A percentile compares a stretch with the other conserved stretches of the same genome.
phyloP scores from a whole-genome alignment of 2,888 invertebrate species.

The Calameuta idolon region DNA sequence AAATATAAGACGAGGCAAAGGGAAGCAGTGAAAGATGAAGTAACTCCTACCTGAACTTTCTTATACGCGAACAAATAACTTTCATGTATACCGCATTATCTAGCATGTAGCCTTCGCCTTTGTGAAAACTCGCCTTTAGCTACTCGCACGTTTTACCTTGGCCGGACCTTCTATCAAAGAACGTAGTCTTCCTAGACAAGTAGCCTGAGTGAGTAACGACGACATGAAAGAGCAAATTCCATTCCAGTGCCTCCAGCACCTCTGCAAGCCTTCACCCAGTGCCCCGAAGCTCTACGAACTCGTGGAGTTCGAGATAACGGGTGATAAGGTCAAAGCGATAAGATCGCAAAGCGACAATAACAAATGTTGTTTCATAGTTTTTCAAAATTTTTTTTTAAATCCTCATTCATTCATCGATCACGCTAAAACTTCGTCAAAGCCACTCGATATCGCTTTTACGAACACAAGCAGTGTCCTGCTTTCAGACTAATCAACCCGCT shows the following conservation, averaged over 20 bases:
- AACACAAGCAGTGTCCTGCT: constrained; percentile 25
- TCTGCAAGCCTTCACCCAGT: not conserved
- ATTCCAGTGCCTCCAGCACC: constrained; percentile 9
- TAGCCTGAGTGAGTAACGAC: constrained; percentile 11
- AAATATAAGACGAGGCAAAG: not conserved
- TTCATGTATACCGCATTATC: constrained; percentile 33
- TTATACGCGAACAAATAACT: constrained; percentile 40
- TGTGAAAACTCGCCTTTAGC: not conserved
- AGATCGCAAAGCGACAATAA: not conserved
- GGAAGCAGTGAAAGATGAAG: constrained; percentile 42
- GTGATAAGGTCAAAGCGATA: not conserved
- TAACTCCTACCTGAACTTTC: constrained; percentile 27
- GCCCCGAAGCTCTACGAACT: not conserved
- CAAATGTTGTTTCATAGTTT: not conserved
- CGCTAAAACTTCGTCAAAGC: constrained; percentile 49
- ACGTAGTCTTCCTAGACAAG: not conserved
- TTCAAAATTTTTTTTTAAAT: not conserved
- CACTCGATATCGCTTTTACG: constrained; percentile 8
- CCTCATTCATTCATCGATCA: not conserved
- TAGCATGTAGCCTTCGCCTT: constrained; percentile 17
- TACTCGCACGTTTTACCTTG: not conserved
- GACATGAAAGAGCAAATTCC: constrained; percentile 31
- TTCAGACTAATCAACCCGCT: constrained; percentile 44
- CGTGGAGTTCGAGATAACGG: not conserved
- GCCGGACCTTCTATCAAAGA: constrained; percentile 2